phyloP scores from a whole-genome alignment of 2,888 invertebrate species.

The Lycia hirtaria region DNA sequence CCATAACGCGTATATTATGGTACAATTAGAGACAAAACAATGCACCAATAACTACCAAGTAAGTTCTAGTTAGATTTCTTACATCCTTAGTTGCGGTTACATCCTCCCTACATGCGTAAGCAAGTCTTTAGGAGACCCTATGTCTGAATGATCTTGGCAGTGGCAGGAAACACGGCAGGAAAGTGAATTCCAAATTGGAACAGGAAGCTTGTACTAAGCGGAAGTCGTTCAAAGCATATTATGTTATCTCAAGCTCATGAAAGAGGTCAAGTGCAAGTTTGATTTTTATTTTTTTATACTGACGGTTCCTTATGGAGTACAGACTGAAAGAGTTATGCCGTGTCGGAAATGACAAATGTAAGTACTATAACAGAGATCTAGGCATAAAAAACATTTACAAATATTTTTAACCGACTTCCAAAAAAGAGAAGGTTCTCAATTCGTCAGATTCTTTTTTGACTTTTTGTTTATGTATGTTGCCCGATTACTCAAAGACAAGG shows the following conservation, averaged over 20 bases:
- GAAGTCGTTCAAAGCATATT: not conserved
- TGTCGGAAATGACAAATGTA: no score
- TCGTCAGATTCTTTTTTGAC: no score
- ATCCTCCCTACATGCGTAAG: slow-evolving; percentile 40
- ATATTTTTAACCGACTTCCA: no score
- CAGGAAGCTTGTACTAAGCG: slow-evolving; percentile 21
- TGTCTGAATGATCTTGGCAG: slow-evolving; percentile 8
- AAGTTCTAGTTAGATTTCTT: slow-evolving; percentile 38
- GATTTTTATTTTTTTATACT: no score
- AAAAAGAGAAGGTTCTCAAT: no score
- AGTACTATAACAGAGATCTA: no score
- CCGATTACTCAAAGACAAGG: no score
- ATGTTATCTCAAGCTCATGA: not conserved
- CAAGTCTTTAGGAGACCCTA: slow-evolving; percentile 10
- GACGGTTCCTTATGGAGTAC: no score
- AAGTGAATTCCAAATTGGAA: not conserved
- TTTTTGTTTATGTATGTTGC: no score
- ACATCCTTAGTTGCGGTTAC: slow-evolving; percentile 45
- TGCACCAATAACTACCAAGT: slow-evolving; percentile 56
- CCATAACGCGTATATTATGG: slow-evolving; percentile 41
- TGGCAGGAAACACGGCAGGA: not conserved
- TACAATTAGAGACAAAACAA: slow-evolving; percentile 61
- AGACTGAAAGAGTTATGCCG: no score
- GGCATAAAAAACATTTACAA: no score
- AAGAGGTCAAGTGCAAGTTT: no score